Percentiles rank a stretch among this genome's conserved stretches.
phyloP scores from a whole-genome alignment of 2,888 invertebrate species.

The Pyrochroa serraticornis region DNA sequence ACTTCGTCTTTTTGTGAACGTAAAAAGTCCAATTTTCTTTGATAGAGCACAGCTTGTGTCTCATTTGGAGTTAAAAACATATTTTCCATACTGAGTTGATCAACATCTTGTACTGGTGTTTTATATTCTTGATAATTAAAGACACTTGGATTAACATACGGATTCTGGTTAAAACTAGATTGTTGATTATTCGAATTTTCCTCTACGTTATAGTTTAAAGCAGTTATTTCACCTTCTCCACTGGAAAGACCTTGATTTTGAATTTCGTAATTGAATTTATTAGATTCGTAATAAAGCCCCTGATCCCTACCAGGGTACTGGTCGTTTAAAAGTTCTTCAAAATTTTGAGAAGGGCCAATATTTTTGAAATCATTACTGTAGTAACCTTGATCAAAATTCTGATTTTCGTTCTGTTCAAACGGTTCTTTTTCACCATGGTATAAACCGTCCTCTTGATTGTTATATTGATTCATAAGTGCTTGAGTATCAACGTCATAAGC shows the following conservation, averaged over 20 bases:
- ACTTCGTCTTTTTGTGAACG: too few relatives aligned
- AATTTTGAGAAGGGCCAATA: neutral
- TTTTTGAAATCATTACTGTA: too few relatives aligned
- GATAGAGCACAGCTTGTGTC: neutral
- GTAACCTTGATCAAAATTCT: too few relatives aligned
- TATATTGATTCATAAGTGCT: too few relatives aligned
- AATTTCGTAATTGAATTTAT: neutral
- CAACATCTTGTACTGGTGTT: neutral
- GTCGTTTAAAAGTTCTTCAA: neutral
- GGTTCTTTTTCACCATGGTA: too few relatives aligned
- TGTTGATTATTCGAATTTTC: too few relatives aligned
- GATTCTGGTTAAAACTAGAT: too few relatives aligned
- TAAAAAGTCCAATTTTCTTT: too few relatives aligned
- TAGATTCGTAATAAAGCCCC: neutral
- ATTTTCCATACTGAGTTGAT: neutral
- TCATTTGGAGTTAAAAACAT: neutral
- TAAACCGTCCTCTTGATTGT: too few relatives aligned
- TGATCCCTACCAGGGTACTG: neutral
- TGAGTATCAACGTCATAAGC: neutral
- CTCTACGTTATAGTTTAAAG: neutral
- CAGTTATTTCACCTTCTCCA: neutral
- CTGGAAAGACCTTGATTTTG: neutral
- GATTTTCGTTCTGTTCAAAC: too few relatives aligned
- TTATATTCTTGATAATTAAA: neutral
- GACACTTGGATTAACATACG: too few relatives aligned